Percentiles rank a stretch among this genome's conserved stretches.
phyloP scores from a whole-genome alignment of 2,113 vertebrate genomes.

The Agapornis roseicollis region DNA sequence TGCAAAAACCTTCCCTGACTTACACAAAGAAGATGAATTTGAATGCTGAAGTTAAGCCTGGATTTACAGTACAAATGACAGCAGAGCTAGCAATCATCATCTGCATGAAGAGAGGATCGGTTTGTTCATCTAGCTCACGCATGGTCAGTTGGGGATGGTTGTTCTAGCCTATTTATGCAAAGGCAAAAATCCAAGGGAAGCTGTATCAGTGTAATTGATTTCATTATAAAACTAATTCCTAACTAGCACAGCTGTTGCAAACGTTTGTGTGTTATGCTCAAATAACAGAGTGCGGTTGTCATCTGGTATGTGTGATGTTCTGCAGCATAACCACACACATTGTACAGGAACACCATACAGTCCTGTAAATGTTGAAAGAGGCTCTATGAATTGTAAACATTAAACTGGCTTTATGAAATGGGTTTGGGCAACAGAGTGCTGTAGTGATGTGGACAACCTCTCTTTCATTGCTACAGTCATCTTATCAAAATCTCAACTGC shows the following conservation, averaged over 20 bases:
- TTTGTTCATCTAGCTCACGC: fast-evolving
- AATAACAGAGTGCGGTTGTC: background rate
- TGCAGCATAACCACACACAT: fast-evolving
- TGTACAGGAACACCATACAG: fast-evolving
- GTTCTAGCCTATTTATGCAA: background rate
- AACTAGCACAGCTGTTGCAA: background rate
- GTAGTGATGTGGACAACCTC: background rate
- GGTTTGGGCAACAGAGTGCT: background rate
- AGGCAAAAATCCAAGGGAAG: background rate
- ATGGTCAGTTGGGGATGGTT: background rate
- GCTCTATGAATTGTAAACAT: background rate
- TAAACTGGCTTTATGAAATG: background rate
- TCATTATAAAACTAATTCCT: background rate
- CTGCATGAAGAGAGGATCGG: background rate
- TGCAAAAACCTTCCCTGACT: background rate
- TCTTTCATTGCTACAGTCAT: fast-evolving
- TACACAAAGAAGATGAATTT: background rate
- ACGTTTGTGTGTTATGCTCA: background rate
- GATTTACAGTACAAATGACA: background rate
- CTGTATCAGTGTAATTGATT: background rate
- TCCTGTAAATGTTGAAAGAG: background rate
- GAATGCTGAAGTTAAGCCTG: background rate
- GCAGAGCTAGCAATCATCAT: background rate
- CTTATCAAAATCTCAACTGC: background rate
- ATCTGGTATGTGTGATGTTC: fast-evolving